These are phyloP conservation scores for Molossus molossus DNA, from an alignment of 2,797 vertebrate genomes.

Conservation along the genomic window DNA sequence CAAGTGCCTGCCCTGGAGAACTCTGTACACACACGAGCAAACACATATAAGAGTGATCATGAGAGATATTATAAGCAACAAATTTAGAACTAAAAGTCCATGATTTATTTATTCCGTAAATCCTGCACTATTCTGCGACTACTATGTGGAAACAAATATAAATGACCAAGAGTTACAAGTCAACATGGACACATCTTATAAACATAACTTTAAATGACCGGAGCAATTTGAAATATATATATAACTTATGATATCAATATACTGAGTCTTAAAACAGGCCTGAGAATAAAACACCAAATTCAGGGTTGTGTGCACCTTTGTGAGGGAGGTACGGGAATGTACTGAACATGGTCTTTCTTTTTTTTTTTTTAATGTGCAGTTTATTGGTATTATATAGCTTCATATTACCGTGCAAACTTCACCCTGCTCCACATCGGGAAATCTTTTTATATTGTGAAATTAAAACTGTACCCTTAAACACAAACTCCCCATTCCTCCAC, in stretches of 20 bases:
- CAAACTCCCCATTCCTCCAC: too few species aligned
- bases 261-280: constrained; percentile 10
- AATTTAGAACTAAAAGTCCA: neutral
- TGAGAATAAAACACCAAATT: constrained; percentile 39
- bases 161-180: neutral
- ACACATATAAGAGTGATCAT: neutral
- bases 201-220: constrained; percentile 59
- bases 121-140: neutral
- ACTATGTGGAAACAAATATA: constrained; percentile 20
- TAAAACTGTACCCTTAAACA: too few species aligned
- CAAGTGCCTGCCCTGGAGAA: neutral
- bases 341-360: neutral
- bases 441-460: too few species aligned
- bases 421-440: too few species aligned
- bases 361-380: too few species aligned
- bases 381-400: too few species aligned
- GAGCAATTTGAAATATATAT: neutral
- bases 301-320: neutral
- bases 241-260: neutral
- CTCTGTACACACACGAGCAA: neutral
- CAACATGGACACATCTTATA: constrained; percentile 31
- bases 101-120: neutral
- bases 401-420: too few species aligned
- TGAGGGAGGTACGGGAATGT: neutral
- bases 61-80: neutral